phyloP scores from a whole-genome alignment of 1,140 invertebrate species.

The Dermatophagoides farinae region DNA sequence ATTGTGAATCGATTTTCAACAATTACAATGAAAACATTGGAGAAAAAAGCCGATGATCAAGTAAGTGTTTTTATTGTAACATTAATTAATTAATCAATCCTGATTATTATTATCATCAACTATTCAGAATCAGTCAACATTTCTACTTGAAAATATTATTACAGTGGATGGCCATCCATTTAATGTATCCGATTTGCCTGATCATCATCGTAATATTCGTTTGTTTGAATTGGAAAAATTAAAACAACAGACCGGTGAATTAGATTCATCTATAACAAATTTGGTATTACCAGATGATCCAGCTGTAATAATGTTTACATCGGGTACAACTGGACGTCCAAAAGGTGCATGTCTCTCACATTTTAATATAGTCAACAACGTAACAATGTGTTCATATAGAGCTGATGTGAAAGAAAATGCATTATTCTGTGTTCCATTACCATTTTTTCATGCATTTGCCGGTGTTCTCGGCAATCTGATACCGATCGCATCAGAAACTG shows the following conservation, averaged over 20 bases:
- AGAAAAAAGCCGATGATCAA: neutral
- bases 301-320: slow-evolving; percentile 13
- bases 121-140: neutral
- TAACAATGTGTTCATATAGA: slow-evolving; percentile 39
- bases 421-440: slow-evolving; percentile 51
- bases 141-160: slow-evolving; percentile 8
- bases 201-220: neutral
- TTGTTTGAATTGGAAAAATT: neutral
- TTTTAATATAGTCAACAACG: slow-evolving; percentile 65
- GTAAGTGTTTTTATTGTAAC: neutral
- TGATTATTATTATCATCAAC: neutral
- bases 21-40: neutral
- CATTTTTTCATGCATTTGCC: slow-evolving; percentile 81
- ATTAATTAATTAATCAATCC: neutral
- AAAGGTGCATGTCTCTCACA: slow-evolving; percentile 71
- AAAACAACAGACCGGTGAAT: neutral
- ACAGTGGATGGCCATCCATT: slow-evolving; percentile 5
- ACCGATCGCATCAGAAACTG: neutral
- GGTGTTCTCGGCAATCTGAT: slow-evolving; percentile 43
- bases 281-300: slow-evolving; percentile 11
- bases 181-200: neutral
- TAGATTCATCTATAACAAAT: neutral
- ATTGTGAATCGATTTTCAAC: slow-evolving; percentile 7
- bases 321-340: slow-evolving; percentile 57
- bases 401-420: slow-evolving; percentile 28